Conservation (phyloP, 92 coral and sea anemone species). For the Meandrina meandrites region DNA sequence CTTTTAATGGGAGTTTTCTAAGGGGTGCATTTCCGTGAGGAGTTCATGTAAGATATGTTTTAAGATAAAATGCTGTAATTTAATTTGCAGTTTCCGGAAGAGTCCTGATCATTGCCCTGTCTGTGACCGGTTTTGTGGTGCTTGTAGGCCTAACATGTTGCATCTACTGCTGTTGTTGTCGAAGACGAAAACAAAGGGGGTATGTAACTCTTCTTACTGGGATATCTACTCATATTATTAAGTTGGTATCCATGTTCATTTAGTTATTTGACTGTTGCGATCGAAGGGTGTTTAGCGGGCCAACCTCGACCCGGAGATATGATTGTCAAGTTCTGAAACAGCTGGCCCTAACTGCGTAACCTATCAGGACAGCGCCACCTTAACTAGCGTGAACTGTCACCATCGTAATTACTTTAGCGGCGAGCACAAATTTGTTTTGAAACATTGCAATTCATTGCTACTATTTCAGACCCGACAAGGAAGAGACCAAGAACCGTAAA, state of each 20-base stretch:
- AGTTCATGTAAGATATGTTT: not conserved
- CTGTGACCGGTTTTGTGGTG: not conserved
- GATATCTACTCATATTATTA: not conserved
- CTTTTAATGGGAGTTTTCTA: not conserved
- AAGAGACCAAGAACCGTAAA: not conserved
- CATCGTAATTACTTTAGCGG: not conserved
- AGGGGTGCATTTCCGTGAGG: not conserved
- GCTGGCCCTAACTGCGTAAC: not conserved
- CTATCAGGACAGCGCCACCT: not conserved
- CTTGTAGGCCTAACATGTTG: not conserved
- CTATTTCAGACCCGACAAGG: not conserved
- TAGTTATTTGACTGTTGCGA: not conserved
- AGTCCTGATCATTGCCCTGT: not conserved
- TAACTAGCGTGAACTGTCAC: not conserved
- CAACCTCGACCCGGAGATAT: not conserved
- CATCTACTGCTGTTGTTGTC: not conserved
- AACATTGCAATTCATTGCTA: not conserved
- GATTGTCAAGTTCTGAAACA: not conserved
- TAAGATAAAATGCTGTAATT: not conserved
- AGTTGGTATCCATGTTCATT: not conserved
- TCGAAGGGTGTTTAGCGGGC: not conserved
- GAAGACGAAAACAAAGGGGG: not conserved
- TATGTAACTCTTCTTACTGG: not conserved
- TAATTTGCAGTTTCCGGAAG: not conserved
- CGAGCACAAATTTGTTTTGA: not conserved